Evolutionary conservation across 2,888 invertebrate genomes (phyloP).

Genomic region (Phortica magna): DNA sequence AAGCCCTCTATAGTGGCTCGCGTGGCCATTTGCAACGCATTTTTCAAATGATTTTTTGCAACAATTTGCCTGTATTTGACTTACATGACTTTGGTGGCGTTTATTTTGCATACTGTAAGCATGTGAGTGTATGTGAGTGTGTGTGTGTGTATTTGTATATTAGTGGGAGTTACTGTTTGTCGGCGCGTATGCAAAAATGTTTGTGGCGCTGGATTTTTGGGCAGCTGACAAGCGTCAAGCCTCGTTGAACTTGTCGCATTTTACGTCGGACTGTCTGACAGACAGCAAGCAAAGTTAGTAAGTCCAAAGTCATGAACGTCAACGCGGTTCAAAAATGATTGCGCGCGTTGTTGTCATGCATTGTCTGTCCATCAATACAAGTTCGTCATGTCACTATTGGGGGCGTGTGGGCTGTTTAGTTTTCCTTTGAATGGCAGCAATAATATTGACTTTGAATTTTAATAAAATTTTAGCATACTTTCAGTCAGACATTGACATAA

Average conservation of each 20-base stretch:
- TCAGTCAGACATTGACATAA: too few relatives aligned
- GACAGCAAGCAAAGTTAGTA: conserved; percentile 51
- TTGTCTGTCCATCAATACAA: conserved; percentile 14
- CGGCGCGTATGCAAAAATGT: conserved; percentile 4
- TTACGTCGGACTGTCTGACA: background rate
- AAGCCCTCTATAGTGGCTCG: background rate
- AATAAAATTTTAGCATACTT: too few relatives aligned
- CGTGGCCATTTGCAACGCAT: background rate
- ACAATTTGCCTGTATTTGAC: conserved; percentile 58
- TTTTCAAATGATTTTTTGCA: conserved; percentile 48
- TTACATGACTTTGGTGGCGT: conserved; percentile 57
- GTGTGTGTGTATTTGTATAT: conserved; percentile 14
- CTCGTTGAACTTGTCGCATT: conserved; percentile 24
- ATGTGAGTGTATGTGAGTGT: conserved; percentile 10
- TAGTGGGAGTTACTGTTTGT: conserved; percentile 7
- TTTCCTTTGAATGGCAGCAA: background rate
- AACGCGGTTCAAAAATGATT: conserved; percentile 3
- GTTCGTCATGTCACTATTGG: background rate
- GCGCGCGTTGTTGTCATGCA: conserved; percentile 14
- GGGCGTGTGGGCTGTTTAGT: too few relatives aligned
- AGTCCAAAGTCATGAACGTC: background rate
- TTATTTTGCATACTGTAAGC: background rate
- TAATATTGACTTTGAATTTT: too few relatives aligned
- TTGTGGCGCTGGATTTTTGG: conserved; percentile 16
- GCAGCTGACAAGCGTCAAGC: conserved; percentile 26